phyloP scores from a whole-genome alignment of 2,113 vertebrate species.

The Crotalus viridis region DNA sequence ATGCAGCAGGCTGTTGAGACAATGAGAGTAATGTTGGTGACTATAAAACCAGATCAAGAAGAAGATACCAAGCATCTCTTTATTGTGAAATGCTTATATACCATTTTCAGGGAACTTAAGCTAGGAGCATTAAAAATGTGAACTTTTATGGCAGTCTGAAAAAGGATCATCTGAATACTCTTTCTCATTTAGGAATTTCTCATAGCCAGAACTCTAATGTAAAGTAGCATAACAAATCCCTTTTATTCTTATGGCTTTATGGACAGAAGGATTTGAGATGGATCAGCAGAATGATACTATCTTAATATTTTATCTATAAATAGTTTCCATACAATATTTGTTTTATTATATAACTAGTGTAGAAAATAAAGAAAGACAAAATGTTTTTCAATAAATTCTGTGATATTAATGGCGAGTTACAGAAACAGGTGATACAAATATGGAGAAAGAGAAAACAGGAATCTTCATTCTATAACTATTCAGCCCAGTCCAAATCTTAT shows the following conservation, averaged over 20 bases:
- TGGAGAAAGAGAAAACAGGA: background rate
- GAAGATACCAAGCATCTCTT: background rate
- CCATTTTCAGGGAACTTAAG: background rate
- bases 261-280: background rate
- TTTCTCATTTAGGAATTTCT: background rate
- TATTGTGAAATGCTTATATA: background rate
- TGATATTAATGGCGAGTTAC: background rate
- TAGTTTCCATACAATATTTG: background rate
- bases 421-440: background rate
- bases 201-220: background rate
- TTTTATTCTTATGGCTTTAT: background rate
- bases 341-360: background rate
- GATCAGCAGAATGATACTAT: background rate
- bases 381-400: background rate
- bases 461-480: background rate
- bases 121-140: background rate
- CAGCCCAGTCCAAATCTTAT: background rate
- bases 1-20: background rate
- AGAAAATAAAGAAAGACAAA: background rate
- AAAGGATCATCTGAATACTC: background rate
- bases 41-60: background rate
- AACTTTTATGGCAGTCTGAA: background rate
- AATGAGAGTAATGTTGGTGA: background rate
- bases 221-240: background rate
- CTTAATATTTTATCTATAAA: background rate